Percentiles rank a stretch among this genome's conserved stretches.
Evolutionary conservation across 2,888 invertebrate species (phyloP).

Genomic region (Drosophila prostipennis): DNA sequence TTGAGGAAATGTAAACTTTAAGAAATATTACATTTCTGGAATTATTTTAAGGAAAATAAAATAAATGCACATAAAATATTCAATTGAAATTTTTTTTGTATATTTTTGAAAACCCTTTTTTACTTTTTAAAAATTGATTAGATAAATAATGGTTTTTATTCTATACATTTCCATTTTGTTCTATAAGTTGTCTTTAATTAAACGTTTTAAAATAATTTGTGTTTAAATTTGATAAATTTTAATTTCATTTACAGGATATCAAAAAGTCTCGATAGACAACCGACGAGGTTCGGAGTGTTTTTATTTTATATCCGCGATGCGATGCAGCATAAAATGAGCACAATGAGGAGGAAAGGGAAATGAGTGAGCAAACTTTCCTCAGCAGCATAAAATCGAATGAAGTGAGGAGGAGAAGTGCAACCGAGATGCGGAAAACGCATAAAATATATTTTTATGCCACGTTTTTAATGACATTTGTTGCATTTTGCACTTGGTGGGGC

Average conservation of each 20-base stretch:
- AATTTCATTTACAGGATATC: not conserved
- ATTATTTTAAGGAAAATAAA: too few relatives aligned
- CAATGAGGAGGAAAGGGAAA: conserved; percentile 31
- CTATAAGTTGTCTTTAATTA: too few relatives aligned
- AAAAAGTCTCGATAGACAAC: not conserved
- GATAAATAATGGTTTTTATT: too few relatives aligned
- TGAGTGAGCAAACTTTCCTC: conserved; percentile 36
- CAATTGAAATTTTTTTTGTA: too few relatives aligned
- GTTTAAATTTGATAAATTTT: too few relatives aligned
- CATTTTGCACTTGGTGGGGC: conserved; percentile 58
- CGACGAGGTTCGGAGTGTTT: not conserved
- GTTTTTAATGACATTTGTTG: conserved; percentile 78
- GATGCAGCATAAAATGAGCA: conserved; percentile 64
- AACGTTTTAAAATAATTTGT: too few relatives aligned
- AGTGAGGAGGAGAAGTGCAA: conserved; percentile 20
- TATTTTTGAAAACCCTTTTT: too few relatives aligned
- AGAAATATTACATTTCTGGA: too few relatives aligned
- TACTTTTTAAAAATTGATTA: too few relatives aligned
- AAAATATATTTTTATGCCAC: conserved; percentile 75
- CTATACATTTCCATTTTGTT: too few relatives aligned
- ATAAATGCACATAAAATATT: too few relatives aligned
- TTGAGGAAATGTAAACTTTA: too few relatives aligned
- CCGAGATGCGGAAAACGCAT: conserved; percentile 49
- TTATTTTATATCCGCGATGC: conserved; percentile 66
- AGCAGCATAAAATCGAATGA: conserved; percentile 33